phyloP scores from a whole-genome alignment of 2,888 invertebrate genomes.

The Tinea semifulvella region DNA sequence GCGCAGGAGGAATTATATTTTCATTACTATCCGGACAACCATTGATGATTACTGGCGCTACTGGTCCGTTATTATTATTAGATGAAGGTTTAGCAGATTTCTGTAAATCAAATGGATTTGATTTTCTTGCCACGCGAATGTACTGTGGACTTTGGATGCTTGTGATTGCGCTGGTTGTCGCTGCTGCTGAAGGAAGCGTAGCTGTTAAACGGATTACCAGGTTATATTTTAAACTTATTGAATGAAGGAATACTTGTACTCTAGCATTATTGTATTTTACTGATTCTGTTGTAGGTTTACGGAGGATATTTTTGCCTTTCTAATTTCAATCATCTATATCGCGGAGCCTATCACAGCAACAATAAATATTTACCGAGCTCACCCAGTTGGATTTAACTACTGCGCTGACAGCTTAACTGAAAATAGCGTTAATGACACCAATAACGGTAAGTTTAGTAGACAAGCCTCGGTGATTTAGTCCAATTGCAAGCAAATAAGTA shows the following conservation, averaged over 20 bases:
- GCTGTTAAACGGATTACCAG: constrained; percentile 87
- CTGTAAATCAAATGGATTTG: constrained; percentile 77
- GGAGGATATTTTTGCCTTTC: constrained; percentile 97
- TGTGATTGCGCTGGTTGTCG: constrained; percentile 81
- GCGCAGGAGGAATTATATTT: constrained; percentile 88
- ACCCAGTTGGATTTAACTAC: constrained; percentile 76
- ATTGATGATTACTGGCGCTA: constrained; percentile 93
- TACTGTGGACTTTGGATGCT: constrained; percentile 96
- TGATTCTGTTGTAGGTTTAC: constrained; percentile 74
- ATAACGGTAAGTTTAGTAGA: neutral
- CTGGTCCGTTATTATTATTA: constrained; percentile 93
- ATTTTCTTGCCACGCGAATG: constrained; percentile 86
- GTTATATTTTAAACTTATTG: constrained; percentile 23
- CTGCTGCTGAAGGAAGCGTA: constrained; percentile 91
- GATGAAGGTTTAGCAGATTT: constrained; percentile 94
- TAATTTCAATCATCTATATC: constrained; percentile 96
- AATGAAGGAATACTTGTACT: neutral
- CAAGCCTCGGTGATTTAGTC: no score
- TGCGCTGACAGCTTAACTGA: neutral
- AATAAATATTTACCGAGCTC: constrained; percentile 76
- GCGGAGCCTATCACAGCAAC: constrained; percentile 88
- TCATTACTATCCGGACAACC: constrained; percentile 92
- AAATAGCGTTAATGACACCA: neutral
- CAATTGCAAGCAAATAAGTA: no score
- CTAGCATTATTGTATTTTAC: neutral